Evolutionary conservation across 2,797 vertebrate genomes (phyloP), one percentile per base, ranked within the genome.

Genomic region (Taeniopygia guttata): DNA sequence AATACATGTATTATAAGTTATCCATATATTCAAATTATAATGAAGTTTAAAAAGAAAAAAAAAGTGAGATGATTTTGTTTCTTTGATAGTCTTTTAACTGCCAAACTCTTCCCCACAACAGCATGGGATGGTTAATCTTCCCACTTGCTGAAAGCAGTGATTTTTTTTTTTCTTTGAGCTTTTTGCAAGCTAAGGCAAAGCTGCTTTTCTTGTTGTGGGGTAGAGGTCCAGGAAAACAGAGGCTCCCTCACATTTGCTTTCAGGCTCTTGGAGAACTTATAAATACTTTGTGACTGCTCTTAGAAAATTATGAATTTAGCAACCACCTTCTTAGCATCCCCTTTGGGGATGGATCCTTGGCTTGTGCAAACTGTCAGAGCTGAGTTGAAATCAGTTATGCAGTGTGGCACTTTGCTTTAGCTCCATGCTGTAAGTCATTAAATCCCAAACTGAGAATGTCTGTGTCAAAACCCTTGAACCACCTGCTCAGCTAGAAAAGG

Each of bases 271-370:
- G 11, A 68, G 42, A 67, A 17, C 43, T 84, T 84, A 81, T 27
- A 89, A 72, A 89, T 60, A 56, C 46, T 79, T 43, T n/a, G 46
- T 60, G 75, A 83, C 55, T 83, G 48, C 59, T 93, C 63, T 85
- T 69, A 69, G 38, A 79, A 87, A 89, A 87, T 76, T 19, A 72
- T 13, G 14, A 75, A 60, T 95, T 94, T 89, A 82, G 88, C 77
- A 91, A 81, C 51, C 51, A 82, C 55, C 32, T 78, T 87, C 66
- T n/a, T n/a, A n/a, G n/a, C n/a, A n/a, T n/a, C n/a, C n/a, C n/a
- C n/a, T 79, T 79, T 69, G 55, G 67, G 42, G 15, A 55, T 3
- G 2, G 48, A 85, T 87, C 59, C 55, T 87, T 72, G 46, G 14
- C 72, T 73, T 73, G 26, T 66, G 78, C 51, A 42, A 79, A 82